phyloP scores from a whole-genome alignment of 2,888 invertebrate species.

The Eristalis intricaria region DNA sequence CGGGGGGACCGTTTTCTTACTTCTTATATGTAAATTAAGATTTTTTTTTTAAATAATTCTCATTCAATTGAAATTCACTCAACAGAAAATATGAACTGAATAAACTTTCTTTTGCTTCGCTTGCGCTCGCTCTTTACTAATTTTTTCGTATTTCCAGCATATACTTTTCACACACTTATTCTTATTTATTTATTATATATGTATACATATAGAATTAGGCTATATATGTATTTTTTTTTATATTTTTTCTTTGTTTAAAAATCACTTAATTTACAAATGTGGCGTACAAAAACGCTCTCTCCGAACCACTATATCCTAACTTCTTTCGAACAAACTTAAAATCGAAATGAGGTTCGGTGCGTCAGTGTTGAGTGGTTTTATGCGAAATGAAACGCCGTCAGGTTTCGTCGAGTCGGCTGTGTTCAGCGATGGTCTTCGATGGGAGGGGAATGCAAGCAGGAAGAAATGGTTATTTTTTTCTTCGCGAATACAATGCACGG shows the following conservation, averaged over 20 bases:
- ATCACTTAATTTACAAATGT: constrained; percentile 67
- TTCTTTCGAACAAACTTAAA: constrained; percentile 75
- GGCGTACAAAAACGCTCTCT: constrained; percentile 75
- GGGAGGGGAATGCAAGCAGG: constrained; percentile 9
- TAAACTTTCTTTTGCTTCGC: constrained; percentile 43
- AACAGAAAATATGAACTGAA: constrained; percentile 45
- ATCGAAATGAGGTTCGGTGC: constrained; percentile 65
- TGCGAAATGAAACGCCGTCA: not conserved
- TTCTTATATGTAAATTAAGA: not conserved
- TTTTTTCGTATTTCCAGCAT: constrained; percentile 20
- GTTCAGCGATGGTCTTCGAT: constrained; percentile 16
- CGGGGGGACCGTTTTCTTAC: constrained; percentile 2
- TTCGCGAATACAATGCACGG: not conserved
- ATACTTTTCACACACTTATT: constrained; percentile 51
- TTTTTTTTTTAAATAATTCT: constrained; percentile 10
- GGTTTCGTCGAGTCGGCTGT: constrained; percentile 32
- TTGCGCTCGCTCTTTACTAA: constrained; percentile 22
- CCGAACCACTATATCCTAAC: constrained; percentile 78
- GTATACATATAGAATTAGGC: constrained; percentile 46
- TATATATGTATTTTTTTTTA: constrained; percentile 51
- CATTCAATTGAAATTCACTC: constrained; percentile 54
- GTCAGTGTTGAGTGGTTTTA: constrained; percentile 52
- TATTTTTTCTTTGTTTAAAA: constrained; percentile 49
- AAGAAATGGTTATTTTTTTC: not conserved
- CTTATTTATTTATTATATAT: constrained; percentile 44